Conservation (phyloP, 1,140 invertebrate genomes). For the Drosophila nikananu region DNA sequence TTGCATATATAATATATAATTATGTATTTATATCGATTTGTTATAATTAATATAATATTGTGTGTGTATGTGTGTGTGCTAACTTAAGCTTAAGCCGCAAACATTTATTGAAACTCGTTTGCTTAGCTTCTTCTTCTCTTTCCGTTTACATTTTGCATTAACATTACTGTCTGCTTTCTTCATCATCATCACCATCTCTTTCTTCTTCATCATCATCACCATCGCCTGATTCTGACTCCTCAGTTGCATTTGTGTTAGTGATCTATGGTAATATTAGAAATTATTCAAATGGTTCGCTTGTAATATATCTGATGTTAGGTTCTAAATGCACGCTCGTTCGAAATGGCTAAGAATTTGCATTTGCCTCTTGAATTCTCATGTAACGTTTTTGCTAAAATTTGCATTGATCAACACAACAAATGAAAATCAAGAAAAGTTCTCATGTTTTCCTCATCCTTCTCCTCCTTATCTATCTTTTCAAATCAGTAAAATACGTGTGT, state of each 20-base stretch:
- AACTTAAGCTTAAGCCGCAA: conserved; percentile 51
- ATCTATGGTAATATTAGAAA: conserved; percentile 37
- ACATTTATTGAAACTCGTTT: conserved; percentile 45
- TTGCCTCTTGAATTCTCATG: conserved; percentile 24
- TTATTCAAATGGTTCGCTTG: conserved; percentile 41
- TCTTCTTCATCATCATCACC: not conserved
- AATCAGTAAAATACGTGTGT: conserved; percentile 46
- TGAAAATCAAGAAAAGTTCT: conserved; percentile 53
- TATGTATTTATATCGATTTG: conserved; percentile 24
- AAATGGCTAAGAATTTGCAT: conserved; percentile 78
- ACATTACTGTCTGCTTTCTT: conserved; percentile 17
- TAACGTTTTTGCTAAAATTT: conserved; percentile 40
- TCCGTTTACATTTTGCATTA: conserved; percentile 16
- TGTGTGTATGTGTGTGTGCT: conserved; percentile 27
- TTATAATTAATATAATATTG: conserved; percentile 59
- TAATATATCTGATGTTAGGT: conserved; percentile 45
- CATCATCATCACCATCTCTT: not conserved
- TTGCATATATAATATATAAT: conserved; percentile 35
- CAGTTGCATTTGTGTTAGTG: conserved; percentile 40
- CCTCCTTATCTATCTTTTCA: conserved; percentile 6
- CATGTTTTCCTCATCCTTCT: conserved; percentile 23
- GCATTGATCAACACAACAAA: conserved; percentile 63
- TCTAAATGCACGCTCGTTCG: conserved; percentile 77
- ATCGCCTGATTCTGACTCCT: conserved; percentile 27
- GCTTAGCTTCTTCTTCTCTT: conserved; percentile 20